These are phyloP conservation scores for Zaprionus taronus DNA, from an alignment of 1,140 invertebrate genomes.

Conservation along the genomic window DNA sequence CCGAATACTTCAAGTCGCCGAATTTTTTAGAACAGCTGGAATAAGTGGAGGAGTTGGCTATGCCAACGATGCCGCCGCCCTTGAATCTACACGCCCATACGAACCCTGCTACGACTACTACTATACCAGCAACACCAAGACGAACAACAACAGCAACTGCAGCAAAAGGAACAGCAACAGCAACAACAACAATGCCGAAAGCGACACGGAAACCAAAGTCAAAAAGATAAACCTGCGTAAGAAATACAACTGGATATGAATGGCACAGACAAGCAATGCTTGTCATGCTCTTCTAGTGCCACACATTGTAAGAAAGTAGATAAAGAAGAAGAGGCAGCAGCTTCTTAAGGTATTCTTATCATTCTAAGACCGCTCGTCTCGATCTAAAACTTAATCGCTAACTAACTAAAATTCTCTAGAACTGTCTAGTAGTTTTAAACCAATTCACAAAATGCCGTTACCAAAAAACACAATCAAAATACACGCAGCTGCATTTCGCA, in stretches of 20 bases:
- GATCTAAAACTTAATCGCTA: conserved; percentile 24
- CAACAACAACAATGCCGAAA: conserved; percentile 51
- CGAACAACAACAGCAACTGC: conserved; percentile 38
- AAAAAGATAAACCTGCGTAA: conserved; percentile 77
- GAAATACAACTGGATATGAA: conserved; percentile 76
- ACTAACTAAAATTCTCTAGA: conserved; percentile 45
- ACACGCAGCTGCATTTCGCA: conserved; percentile 29
- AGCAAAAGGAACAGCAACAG: conserved; percentile 29
- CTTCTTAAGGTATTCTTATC: conserved; percentile 34
- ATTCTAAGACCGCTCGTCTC: conserved; percentile 51
- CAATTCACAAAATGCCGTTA: conserved; percentile 58
- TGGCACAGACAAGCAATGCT: conserved; percentile 2
- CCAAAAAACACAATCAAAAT: conserved; percentile 10
- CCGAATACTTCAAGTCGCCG: conserved; percentile 99
- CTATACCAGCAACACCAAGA: conserved; percentile 47
- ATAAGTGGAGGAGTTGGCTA: conserved; percentile 87
- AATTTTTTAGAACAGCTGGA: conserved; percentile 99
- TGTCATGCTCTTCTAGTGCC: too few species aligned
- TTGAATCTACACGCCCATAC: conserved; percentile 50
- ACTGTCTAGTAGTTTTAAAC: conserved; percentile 69
- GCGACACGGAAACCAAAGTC: conserved; percentile 68
- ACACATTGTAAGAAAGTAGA: conserved; percentile 4
- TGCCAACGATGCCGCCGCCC: conserved; percentile 72
- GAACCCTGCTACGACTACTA: conserved; percentile 53
- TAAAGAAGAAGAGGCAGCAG: conserved; percentile 30